Evolutionary conservation across 2,797 vertebrate species (phyloP), one percentile per base, ranked within the genome.

Genomic region (Orientallactaga sibirica): DNA sequence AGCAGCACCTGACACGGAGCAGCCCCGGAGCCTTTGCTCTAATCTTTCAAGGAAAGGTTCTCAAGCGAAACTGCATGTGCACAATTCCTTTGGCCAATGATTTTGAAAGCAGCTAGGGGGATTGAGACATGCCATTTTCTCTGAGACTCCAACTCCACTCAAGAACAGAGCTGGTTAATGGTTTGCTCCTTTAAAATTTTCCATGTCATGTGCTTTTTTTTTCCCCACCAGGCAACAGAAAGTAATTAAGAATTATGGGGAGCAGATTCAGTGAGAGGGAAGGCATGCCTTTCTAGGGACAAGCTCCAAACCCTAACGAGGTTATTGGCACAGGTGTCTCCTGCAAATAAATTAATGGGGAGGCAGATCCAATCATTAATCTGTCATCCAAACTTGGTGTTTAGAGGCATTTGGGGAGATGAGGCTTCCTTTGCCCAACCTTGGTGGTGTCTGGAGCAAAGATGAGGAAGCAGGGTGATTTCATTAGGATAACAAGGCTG

Each of bases 241-340:
- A 97, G 96, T 97, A 97, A 97, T 97, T 97, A 97, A 97, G 97
- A 97, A 96, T 97, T 97, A 97, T 95, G 96, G 97, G 96, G 94
- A 94, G 94, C 75, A 43, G 92, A 91, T 90, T 96, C 91, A 5
- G 89, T 43, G 89, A 96, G 95, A 93, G 90, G 82, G 77, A 93
- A 96, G 91, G 88, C 96, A 90, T 96, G 91, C 96, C 97, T 97
- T 97, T 86, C 96, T 92, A 97, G 97, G 97, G 96, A 97, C 96
- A 90, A 82, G 96, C 97, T 97, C 95, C 96, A 97, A 93, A 96
- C 95, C 96, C 96, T 96, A 96, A 96, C 96, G 85, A 97, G 96
- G 96, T 97, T 96, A 96, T 94, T 95, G 97, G 97, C 96, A 97
- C 97, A 97, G 96, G 97, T 97, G 97, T 97, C 97, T 97, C 96